Evolutionary conservation across 1,140 invertebrate genomes (phyloP).

Genomic region (Lordiphosa clarofinis): DNA sequence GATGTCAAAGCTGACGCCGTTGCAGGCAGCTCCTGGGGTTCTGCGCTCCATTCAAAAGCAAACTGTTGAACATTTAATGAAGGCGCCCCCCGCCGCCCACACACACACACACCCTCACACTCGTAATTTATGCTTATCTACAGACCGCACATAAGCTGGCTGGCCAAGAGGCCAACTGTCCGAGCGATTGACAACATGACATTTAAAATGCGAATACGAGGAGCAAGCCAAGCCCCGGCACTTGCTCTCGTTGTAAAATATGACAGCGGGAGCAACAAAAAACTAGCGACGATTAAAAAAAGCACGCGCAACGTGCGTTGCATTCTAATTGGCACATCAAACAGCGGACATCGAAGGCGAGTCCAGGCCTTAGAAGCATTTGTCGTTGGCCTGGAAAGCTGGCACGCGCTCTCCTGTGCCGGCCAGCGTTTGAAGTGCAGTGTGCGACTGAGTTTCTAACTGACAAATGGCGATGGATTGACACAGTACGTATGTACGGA

Average conservation of each 20-base stretch:
- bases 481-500: constrained; percentile 9
- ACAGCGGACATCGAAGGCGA: constrained; percentile 7
- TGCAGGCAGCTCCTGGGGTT: constrained; percentile 18
- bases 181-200: constrained; percentile 67
- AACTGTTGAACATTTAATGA: constrained; percentile 47
- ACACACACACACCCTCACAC: constrained; percentile 13
- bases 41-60: constrained; percentile 15
- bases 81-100: constrained; percentile 26
- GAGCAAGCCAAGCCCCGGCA: constrained; percentile 38
- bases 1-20: constrained; percentile 26
- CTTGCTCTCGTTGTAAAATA: constrained; percentile 52
- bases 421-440: constrained; percentile 19
- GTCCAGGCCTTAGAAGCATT: constrained; percentile 44
- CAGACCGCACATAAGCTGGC: constrained; percentile 58
- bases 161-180: constrained; percentile 32
- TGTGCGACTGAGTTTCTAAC: constrained; percentile 35
- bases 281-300: constrained; percentile 63
- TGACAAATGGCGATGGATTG: constrained; percentile 28
- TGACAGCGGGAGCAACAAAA: constrained; percentile 63
- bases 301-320: constrained; percentile 44
- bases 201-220: constrained; percentile 62
- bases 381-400: constrained; percentile 30
- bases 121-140: constrained; percentile 61
- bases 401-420: constrained; percentile 51
- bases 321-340: constrained; percentile 35